These are phyloP conservation scores for Morus bassanus DNA, from an alignment of 2,797 vertebrate species.

Conservation along the genomic window DNA sequence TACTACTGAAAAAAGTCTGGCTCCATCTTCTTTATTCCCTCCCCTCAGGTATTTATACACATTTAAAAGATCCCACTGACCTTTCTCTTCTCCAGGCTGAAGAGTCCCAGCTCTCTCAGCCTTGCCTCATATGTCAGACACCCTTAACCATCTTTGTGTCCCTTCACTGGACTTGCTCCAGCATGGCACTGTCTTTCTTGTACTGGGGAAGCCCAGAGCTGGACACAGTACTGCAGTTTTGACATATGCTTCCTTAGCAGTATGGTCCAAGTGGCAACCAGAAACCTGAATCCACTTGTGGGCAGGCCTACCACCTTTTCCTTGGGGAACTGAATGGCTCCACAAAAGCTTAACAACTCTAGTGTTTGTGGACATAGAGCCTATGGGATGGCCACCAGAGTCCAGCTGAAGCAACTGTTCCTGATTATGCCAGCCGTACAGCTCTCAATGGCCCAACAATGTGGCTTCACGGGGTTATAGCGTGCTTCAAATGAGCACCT, in stretches of 20 bases:
- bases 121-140: background rate
- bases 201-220: background rate
- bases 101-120: background rate
- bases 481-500: accelerated
- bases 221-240: background rate
- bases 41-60: background rate
- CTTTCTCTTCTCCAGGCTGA: background rate
- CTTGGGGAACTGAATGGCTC: background rate
- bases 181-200: accelerated
- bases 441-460: background rate
- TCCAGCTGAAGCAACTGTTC: background rate
- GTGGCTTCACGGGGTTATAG: accelerated
- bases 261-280: accelerated
- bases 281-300: background rate
- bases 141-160: background rate
- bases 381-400: accelerated
- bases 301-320: background rate
- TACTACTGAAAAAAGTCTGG: background rate
- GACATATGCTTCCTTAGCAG: background rate
- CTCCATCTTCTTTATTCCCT: background rate
- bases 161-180: background rate
- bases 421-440: background rate
- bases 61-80: background rate
- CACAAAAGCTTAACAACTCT: background rate
- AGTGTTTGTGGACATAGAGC: background rate